These are phyloP conservation scores for Petrocephalus zakoni DNA, from an alignment of 2,113 vertebrate species.

Conservation along the genomic window DNA sequence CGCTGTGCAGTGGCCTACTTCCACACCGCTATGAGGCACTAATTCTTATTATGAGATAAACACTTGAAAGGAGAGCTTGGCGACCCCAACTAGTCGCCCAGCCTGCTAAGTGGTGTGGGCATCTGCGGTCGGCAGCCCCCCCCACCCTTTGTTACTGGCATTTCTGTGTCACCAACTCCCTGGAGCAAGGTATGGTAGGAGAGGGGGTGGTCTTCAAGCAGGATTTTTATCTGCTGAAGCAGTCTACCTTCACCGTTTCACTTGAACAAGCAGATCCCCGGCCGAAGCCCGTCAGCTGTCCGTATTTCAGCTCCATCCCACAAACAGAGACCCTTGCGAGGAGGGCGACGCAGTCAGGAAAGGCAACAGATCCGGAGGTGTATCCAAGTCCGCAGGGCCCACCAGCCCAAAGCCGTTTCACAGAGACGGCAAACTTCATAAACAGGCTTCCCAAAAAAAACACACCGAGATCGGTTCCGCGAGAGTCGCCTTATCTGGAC, in stretches of 20 bases:
- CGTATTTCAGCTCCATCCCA: conserved; percentile 33
- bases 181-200: too few relatives aligned
- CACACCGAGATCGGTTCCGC: neutral
- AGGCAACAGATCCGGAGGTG: neutral
- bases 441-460: neutral
- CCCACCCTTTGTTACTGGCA: conserved; percentile 33
- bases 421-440: neutral
- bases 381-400: neutral
- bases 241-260: conserved; percentile 1
- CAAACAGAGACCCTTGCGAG: conserved; percentile 10
- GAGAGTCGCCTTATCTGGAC: neutral
- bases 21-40: conserved; percentile 47
- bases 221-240: neutral
- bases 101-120: conserved; percentile 35
- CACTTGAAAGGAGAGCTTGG: conserved; percentile 51
- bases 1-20: conserved; percentile 45
- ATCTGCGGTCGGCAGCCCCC: conserved; percentile 41
- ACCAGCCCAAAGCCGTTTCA: neutral
- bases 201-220: neutral
- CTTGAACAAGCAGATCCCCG: neutral
- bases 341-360: conserved; percentile 14
- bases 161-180: conserved; percentile 38
- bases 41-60: conserved; percentile 55
- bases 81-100: conserved; percentile 41
- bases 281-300: conserved; percentile 24